Evolutionary conservation across 2,113 vertebrate genomes (phyloP), one percentile per base, ranked within the genome.

Genomic region (Tricholaema leucomelas): DNA sequence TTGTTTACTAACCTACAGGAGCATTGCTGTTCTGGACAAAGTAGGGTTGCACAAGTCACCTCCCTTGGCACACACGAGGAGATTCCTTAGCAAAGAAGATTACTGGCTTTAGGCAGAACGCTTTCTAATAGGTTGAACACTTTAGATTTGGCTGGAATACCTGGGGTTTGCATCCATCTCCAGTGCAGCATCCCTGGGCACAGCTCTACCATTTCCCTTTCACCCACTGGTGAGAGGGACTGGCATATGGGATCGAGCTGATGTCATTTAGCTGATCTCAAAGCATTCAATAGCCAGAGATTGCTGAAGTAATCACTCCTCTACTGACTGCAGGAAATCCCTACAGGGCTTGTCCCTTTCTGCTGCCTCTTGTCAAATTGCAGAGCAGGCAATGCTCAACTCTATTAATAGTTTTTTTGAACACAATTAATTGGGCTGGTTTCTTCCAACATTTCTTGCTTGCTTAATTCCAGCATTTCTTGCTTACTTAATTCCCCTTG

Each of bases 361-460:
- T 67, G 60, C 48, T 85, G 60, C 64, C 18, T 92, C 78, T 71
- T 87, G 84, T 91, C 61, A 71, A 82, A 82, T 15, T 87, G 89
- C 75, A 85, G 85, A 92, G 81, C 69, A 89, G 72, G 79, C 78
- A 85, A 24, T 44, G 48, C 35, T 91, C 72, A 52, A 44, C 40
- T 74, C 58, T 85, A 83, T 91, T 94, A 91, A 82, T 71, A 95
- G 38, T 14, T 71, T 60, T 91, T 91, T 87, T 85, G 87, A 85
- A 74, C 74, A 24, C 60, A 84, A 92, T 89, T 95, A 93, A 93
- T 93, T 92, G 75, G 35, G 72, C 87, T 46, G 18, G 10, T 91
- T 91, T 89, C 56, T 83, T 85, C 64, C 81, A 70, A 55, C 93
- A 72, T 96, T 60, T 80, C 23, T 63, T 76, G 63, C 30, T 44